A percentile compares a stretch with the other conserved stretches of the same genome.
Evolutionary conservation across 2,888 invertebrate genomes (phyloP).

Genomic region (Agrypnus murinus): DNA sequence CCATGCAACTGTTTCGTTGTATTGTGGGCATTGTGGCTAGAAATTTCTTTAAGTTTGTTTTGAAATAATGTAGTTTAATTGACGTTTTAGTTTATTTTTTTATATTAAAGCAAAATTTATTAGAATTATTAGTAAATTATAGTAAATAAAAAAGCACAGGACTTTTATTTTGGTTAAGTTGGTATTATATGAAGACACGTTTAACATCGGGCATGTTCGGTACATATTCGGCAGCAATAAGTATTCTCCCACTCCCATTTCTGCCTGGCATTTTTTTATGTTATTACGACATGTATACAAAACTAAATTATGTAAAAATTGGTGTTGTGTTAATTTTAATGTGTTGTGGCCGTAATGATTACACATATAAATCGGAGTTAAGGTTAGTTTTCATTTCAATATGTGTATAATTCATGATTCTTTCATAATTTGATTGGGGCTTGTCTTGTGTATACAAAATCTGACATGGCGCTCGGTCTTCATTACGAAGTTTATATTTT

Average conservation of each 20-base stretch:
- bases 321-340: constrained; percentile 59
- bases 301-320: constrained; percentile 70
- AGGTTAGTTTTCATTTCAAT: constrained; percentile 36
- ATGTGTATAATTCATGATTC: constrained; percentile 15
- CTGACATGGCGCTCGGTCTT: constrained; percentile 61
- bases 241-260: constrained; percentile 64
- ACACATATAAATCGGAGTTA: constrained; percentile 41
- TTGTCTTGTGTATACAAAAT: constrained; percentile 55
- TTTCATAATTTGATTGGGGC: constrained; percentile 42
- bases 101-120: too few relatives aligned
- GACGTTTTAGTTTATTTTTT: too few relatives aligned
- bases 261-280: constrained; percentile 69
- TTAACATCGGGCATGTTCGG: constrained; percentile 8
- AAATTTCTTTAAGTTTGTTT: too few relatives aligned
- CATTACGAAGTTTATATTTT: constrained; percentile 47
- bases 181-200: background rate
- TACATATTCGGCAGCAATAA: background rate
- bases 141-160: too few relatives aligned
- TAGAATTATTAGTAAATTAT: too few relatives aligned
- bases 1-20: too few relatives aligned
- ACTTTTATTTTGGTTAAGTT: too few relatives aligned
- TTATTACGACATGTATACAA: constrained; percentile 73
- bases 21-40: too few relatives aligned
- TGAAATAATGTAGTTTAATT: too few relatives aligned
- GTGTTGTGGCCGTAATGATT: constrained; percentile 37